Percentiles rank a stretch among this genome's conserved stretches.
Evolutionary conservation across 2,797 vertebrate genomes (phyloP).

Genomic region (Chromobotia macracanthus): DNA sequence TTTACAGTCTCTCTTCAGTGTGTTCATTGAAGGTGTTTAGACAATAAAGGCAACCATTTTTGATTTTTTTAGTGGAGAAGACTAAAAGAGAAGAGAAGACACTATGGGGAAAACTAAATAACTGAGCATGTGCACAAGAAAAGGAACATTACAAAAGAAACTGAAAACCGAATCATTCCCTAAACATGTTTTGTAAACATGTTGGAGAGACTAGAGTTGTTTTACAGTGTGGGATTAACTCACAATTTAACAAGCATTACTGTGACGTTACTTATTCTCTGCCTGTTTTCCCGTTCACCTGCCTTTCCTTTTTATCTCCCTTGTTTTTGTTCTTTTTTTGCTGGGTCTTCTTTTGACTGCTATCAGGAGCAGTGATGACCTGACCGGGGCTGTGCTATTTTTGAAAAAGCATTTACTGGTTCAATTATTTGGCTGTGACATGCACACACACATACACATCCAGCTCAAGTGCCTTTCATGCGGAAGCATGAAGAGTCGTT

Average conservation of each 20-base stretch:
- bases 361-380: constrained; percentile 31
- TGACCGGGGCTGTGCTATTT: constrained; percentile 31
- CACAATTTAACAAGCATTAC: neutral
- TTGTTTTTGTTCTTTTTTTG: constrained; percentile 28
- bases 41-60: too few relatives aligned
- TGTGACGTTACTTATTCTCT: neutral
- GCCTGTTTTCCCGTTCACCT: constrained; percentile 30
- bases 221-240: neutral
- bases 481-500: constrained; percentile 20
- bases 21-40: neutral
- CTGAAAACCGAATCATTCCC: neutral
- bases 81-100: too few relatives aligned
- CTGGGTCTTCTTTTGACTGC: constrained; percentile 25
- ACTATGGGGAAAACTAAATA: too few relatives aligned
- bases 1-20: neutral
- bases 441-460: neutral
- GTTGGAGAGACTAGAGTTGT: neutral
- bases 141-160: neutral
- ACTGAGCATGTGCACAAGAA: neutral
- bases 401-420: constrained; percentile 33
- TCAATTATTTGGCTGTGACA: constrained; percentile 32
- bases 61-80: too few relatives aligned
- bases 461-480: constrained; percentile 34
- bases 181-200: neutral
- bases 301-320: constrained; percentile 15